Conservation (phyloP, 2,797 vertebrate species). For the Sebastolobus alascanus region DNA sequence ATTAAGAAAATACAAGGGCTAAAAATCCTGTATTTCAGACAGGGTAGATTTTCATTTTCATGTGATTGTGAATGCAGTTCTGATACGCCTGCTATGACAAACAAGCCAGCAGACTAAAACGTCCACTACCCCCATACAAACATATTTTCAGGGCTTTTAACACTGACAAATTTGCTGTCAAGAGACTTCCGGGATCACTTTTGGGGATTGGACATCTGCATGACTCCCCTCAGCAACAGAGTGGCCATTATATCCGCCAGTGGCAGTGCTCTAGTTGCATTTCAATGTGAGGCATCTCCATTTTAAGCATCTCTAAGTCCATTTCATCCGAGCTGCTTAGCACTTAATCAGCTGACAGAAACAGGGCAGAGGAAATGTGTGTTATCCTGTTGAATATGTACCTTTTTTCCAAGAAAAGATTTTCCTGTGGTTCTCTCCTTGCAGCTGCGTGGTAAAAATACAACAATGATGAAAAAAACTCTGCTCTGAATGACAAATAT, state of each 20-base stretch:
- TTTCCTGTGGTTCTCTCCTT: conserved; percentile 1
- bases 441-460: conserved; percentile 42
- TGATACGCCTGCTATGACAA: conserved; percentile 13
- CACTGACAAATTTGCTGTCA: conserved; percentile 39
- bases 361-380: conserved; percentile 19
- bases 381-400: conserved; percentile 27
- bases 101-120: conserved; percentile 22
- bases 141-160: conserved; percentile 40
- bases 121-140: conserved; percentile 8
- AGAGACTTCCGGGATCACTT: conserved; percentile 31
- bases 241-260: conserved; percentile 53
- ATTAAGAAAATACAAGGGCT: background rate
- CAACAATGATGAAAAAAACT: conserved; percentile 2
- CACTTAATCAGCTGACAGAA: conserved; percentile 49
- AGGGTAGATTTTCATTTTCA: background rate
- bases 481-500: conserved; percentile 44
- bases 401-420: conserved; percentile 27
- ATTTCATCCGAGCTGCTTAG: conserved; percentile 42
- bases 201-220: conserved; percentile 49
- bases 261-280: conserved; percentile 66
- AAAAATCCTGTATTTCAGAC: background rate
- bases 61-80: conserved; percentile 21
- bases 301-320: conserved; percentile 53
- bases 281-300: conserved; percentile 59
- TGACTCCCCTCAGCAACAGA: conserved; percentile 48